Evolutionary conservation across 2,113 vertebrate species (phyloP).

Genomic region (Archilochus colubris): DNA sequence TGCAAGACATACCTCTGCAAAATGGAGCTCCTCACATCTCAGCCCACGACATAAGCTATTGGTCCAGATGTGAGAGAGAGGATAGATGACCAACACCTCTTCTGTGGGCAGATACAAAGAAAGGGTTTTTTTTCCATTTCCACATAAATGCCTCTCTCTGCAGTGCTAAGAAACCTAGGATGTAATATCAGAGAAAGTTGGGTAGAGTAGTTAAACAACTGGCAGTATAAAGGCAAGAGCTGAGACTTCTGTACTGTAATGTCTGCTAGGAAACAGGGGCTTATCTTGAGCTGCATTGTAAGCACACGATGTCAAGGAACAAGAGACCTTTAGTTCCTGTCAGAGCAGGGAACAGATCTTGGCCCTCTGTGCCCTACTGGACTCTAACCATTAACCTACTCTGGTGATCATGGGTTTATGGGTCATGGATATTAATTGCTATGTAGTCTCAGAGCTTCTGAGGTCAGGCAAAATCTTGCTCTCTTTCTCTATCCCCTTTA

Average conservation of each 20-base stretch:
- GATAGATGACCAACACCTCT: background rate
- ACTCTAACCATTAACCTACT: background rate
- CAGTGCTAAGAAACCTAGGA: background rate
- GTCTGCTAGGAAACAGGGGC: background rate
- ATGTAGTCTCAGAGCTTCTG: background rate
- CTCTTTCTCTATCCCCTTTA: background rate
- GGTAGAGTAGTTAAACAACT: background rate
- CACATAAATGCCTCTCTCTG: background rate
- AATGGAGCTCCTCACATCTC: background rate
- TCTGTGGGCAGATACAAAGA: background rate
- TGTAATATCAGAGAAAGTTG: background rate
- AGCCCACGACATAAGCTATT: background rate
- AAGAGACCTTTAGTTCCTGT: background rate
- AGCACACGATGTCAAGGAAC: background rate
- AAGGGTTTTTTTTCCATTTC: background rate
- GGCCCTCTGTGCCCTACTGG: background rate
- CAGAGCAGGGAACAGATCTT: background rate
- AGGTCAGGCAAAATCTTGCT: background rate
- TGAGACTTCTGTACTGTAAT: background rate
- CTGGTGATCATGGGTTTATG: background rate
- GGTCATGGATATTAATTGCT: background rate
- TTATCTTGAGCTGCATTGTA: background rate
- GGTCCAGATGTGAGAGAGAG: background rate
- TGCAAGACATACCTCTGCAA: background rate
- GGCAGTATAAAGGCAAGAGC: background rate